A percentile compares a stretch with the other conserved stretches of the same genome.
Conservation (phyloP, 2,113 vertebrate genomes). For the Antigone vipio region DNA sequence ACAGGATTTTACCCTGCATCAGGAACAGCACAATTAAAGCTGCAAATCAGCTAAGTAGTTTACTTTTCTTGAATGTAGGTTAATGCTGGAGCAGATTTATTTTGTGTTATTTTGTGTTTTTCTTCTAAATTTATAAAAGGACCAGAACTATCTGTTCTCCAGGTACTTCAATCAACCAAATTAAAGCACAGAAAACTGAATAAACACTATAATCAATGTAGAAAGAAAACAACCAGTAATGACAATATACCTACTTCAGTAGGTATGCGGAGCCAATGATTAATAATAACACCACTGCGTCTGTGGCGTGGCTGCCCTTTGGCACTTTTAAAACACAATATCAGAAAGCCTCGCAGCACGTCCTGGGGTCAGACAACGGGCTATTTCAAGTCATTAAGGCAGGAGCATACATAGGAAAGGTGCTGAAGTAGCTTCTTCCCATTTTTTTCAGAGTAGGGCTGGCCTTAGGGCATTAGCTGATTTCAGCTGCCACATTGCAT, state of each 20-base stretch:
- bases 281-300: background rate
- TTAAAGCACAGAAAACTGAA: background rate
- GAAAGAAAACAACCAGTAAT: background rate
- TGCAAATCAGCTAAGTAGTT: background rate
- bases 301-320: background rate
- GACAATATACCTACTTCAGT: background rate
- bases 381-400: background rate
- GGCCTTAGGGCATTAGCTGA: background rate
- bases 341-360: background rate
- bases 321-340: background rate
- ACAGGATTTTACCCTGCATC: background rate
- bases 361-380: background rate
- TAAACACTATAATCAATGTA: background rate
- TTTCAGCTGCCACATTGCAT: background rate
- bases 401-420: background rate
- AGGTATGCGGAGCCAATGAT: background rate
- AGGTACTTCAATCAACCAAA: background rate
- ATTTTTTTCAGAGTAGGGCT: background rate
- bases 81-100: background rate
- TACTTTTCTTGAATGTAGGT: background rate
- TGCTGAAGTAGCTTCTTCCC: background rate
- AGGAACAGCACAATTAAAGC: background rate
- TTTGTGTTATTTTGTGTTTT: background rate
- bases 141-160: background rate
- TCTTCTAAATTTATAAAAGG: background rate